phyloP scores from a whole-genome alignment of 2,888 invertebrate species.

The Caenorhabditis sp. region DNA sequence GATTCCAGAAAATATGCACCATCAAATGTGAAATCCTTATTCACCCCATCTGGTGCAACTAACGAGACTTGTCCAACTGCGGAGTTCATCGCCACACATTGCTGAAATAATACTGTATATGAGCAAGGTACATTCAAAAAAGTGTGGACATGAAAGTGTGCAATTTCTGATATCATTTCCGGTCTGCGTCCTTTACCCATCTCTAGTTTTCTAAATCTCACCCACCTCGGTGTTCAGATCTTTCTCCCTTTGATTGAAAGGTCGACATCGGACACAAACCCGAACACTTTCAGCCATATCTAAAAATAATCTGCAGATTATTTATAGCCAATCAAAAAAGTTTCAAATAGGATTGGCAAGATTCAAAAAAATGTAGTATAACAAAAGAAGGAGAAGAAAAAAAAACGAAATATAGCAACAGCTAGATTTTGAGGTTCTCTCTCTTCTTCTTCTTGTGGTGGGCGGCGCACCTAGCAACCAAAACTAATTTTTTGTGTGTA shows the following conservation, averaged over 20 bases:
- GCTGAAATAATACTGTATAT: constrained; percentile 32
- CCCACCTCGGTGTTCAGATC: constrained; percentile 78
- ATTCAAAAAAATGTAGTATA: background rate
- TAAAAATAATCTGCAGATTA: background rate
- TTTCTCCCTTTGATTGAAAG: constrained; percentile 82
- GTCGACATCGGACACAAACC: constrained; percentile 86
- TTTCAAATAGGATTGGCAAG: background rate
- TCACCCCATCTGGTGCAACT: constrained; percentile 77
- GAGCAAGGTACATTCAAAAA: background rate
- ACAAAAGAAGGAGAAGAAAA: background rate
- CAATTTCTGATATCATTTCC: no score
- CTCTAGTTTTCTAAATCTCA: background rate
- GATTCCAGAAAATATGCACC: constrained; percentile 82
- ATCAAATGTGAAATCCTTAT: constrained; percentile 81
- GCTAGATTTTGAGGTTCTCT: background rate
- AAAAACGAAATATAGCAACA: constrained; percentile 6
- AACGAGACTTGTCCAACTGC: constrained; percentile 77
- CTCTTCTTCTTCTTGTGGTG: background rate
- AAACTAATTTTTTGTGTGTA: constrained; percentile 1
- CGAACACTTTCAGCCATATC: constrained; percentile 75
- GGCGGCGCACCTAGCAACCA: background rate
- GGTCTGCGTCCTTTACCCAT: no score
- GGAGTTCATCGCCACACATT: constrained; percentile 77
- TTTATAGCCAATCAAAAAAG: background rate
- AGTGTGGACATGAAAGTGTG: no score